These are phyloP conservation scores for Tauraco hartlaubi DNA, from an alignment of 2,797 vertebrate genomes.

Conservation along the genomic window DNA sequence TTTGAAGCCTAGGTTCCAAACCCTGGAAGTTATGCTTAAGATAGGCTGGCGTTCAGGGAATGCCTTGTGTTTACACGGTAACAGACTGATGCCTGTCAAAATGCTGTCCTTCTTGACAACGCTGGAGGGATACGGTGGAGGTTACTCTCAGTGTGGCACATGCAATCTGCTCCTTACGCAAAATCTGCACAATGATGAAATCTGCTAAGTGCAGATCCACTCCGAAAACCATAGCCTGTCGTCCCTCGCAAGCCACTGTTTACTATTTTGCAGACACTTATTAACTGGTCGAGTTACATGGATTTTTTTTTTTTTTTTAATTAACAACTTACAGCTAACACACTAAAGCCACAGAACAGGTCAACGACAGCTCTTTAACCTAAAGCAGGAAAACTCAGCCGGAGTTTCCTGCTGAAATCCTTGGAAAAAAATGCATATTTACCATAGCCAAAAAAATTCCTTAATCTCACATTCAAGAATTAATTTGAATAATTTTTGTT, in stretches of 20 bases:
- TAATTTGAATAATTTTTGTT: not conserved
- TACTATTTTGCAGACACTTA: not conserved
- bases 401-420: not conserved
- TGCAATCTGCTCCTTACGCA: not conserved
- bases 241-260: not conserved
- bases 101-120: not conserved
- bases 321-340: not conserved
- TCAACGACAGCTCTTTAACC: not conserved
- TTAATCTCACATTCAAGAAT: not conserved
- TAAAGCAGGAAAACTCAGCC: not conserved
- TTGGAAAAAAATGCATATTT: not conserved
- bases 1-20: not conserved
- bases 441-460: not conserved
- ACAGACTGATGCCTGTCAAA: not conserved
- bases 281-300: not conserved
- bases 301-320: not conserved
- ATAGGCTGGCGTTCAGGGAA: not conserved
- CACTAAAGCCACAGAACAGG: not conserved
- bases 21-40: not conserved
- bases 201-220: not conserved
- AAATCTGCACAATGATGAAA: not conserved
- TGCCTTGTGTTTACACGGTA: not conserved
- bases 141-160: not conserved
- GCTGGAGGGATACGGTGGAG: not conserved
- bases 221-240: rapidly evolving